Evolutionary conservation across 2,113 vertebrate species (phyloP), one percentile per base, ranked within the genome.

Genomic region (Anas platyrhynchos): DNA sequence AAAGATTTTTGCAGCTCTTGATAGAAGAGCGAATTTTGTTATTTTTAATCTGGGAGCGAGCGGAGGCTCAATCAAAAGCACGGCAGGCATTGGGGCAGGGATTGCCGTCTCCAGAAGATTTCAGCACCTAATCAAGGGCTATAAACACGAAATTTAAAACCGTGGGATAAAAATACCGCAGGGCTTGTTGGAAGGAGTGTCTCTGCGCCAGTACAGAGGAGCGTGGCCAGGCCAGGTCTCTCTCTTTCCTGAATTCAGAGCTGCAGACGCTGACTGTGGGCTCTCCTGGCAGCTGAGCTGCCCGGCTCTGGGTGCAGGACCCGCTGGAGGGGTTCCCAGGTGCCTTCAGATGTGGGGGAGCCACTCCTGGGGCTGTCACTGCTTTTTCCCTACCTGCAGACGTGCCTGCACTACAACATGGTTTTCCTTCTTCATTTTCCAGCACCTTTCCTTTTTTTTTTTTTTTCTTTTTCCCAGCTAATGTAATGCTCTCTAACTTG

Each of bases 111-210:
- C 92, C 90, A 66, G 3, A 56, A 74, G 83, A 79, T 91, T 88
- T 95, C 83, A 90, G 26, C 83, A 31, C 86, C 72, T 86, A 76
- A 93, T 95, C 75, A 94, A 91, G 88, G 92, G 87, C 74, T 95
- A 29, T n/a, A 29, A 61, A 89, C 3, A 25, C 0, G 12, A 58
- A n/a, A 85, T 69, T 48, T 48, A 31, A 86, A 83, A 20, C 54
- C 32, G 55, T 3, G 0, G 25, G 85, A 73, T n/a, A 1, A 15
- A 71, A 50, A 59, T 2, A 41, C 68, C 1, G 1, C 46, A 9
- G 81, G 84, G 10, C 31, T 81, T 2, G 9, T 8, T 50, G 59
- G 62, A 9, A 87, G 78, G 62, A 68, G 8, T 6, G 41, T 61
- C 77, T 41, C 25, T 13, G 41, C 1, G 6, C 11, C 23, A 1